Conservation (phyloP, 2,113 vertebrate species). For the Rutilus rutilus region DNA sequence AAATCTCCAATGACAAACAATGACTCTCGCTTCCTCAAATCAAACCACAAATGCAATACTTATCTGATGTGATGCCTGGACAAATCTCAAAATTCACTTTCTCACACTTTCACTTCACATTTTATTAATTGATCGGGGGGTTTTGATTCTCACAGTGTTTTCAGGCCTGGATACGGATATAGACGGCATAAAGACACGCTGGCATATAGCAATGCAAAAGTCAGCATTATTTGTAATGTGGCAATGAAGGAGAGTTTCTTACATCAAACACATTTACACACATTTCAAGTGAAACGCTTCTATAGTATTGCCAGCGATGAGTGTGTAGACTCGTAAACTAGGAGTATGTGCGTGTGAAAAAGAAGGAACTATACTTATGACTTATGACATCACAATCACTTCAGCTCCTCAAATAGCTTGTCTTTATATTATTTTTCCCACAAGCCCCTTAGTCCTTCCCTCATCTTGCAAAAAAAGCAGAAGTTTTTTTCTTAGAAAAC, state of each 20-base stretch:
- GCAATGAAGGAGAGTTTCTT: not conserved
- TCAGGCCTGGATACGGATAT: not conserved
- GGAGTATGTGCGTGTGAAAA: slow-evolving; percentile 73
- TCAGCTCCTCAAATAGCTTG: slow-evolving; percentile 66
- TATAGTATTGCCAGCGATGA: slow-evolving; percentile 27
- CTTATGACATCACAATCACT: slow-evolving; percentile 68
- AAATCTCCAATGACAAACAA: slow-evolving; percentile 54
- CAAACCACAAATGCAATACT: slow-evolving; percentile 64
- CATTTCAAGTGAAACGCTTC: not conserved
- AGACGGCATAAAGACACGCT: too few species aligned
- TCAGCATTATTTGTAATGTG: not conserved
- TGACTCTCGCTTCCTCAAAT: slow-evolving; percentile 70
- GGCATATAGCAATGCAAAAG: not conserved
- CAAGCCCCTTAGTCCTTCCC: slow-evolving; percentile 43
- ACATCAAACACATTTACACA: not conserved
- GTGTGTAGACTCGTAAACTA: slow-evolving; percentile 27
- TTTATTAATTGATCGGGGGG: slow-evolving; percentile 50
- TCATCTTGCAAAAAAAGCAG: slow-evolving; percentile 61
- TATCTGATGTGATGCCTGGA: slow-evolving; percentile 69
- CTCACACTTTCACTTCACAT: slow-evolving; percentile 77
- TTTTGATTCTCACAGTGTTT: not conserved
- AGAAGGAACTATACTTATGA: slow-evolving; percentile 65
- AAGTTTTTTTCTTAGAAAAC: slow-evolving; percentile 58
- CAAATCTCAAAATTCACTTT: slow-evolving; percentile 74
- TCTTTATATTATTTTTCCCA: slow-evolving; percentile 57